Evolutionary conservation across 2,797 vertebrate genomes (phyloP).

Genomic region (Chrysolophus pictus): DNA sequence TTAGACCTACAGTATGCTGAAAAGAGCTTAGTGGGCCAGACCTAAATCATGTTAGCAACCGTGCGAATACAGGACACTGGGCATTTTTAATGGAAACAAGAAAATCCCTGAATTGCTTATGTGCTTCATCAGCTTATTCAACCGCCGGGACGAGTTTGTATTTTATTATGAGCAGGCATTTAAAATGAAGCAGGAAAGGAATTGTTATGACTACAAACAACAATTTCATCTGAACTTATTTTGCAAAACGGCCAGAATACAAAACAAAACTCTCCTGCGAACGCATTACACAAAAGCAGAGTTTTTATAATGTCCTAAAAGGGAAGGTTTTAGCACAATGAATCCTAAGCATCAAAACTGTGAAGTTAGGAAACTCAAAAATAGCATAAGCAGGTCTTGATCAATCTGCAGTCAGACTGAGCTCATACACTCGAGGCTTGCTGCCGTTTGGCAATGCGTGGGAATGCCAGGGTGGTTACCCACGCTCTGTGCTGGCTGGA

Average conservation of each 20-base stretch:
- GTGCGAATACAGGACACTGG: not conserved
- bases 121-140: not conserved
- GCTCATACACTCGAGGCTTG: not conserved
- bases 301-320: not conserved
- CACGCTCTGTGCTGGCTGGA: not conserved
- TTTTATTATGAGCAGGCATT: not conserved
- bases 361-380: not conserved
- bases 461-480: not conserved
- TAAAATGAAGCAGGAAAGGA: not conserved
- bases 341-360: not conserved
- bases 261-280: not conserved
- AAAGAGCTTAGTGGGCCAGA: not conserved
- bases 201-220: not conserved
- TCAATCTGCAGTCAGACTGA: not conserved
- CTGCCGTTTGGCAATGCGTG: not conserved
- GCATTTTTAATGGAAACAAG: slow-evolving; percentile 1
- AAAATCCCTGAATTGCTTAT: not conserved
- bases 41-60: not conserved
- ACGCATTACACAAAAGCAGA: not conserved
- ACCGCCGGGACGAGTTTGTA: not conserved
- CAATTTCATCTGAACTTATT: not conserved
- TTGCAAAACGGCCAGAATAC: not conserved
- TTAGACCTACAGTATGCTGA: slow-evolving; percentile 35
- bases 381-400: not conserved
- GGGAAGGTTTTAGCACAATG: not conserved